Percentiles rank a stretch among this genome's conserved stretches.
phyloP scores from a whole-genome alignment of 2,113 vertebrate genomes.

The Camelus dromedarius region DNA sequence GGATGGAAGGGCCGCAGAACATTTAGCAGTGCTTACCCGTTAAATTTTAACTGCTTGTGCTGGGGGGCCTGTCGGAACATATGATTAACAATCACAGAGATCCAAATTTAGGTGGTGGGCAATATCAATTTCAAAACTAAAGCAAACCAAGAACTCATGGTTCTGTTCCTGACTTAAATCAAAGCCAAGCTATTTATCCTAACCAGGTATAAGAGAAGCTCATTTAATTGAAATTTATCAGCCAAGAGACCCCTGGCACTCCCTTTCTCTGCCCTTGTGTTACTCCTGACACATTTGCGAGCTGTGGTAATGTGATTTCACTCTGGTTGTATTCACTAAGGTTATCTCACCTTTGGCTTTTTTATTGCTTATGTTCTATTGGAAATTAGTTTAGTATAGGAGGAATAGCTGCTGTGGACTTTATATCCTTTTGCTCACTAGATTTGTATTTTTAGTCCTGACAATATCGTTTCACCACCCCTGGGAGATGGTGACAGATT shows the following conservation, averaged over 20 bases:
- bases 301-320: slow-evolving; percentile 54
- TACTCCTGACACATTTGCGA: slow-evolving; percentile 1
- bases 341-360: slow-evolving; percentile 74
- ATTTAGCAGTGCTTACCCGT: slow-evolving; percentile 75
- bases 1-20: slow-evolving; percentile 71
- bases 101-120: slow-evolving; percentile 70
- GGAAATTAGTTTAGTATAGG: slow-evolving; percentile 79
- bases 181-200: not conserved
- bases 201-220: not conserved
- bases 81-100: slow-evolving; percentile 61
- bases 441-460: slow-evolving; percentile 71
- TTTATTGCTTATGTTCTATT: slow-evolving; percentile 69
- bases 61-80: not conserved
- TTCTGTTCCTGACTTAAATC: not conserved
- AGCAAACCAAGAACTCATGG: not conserved
- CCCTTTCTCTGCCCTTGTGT: not conserved
- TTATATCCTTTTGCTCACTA: slow-evolving; percentile 43
- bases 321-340: slow-evolving; percentile 70
- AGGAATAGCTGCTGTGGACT: slow-evolving; percentile 73
- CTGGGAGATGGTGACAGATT: not conserved
- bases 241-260: not conserved
- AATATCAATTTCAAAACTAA: slow-evolving; percentile 17
- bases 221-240: not conserved
- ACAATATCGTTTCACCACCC: slow-evolving; percentile 46
- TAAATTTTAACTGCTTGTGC: slow-evolving; percentile 73